A percentile compares a stretch with the other conserved stretches of the same genome.
phyloP scores from a whole-genome alignment of 2,113 vertebrate species.

The Rafetus swinhoei region DNA sequence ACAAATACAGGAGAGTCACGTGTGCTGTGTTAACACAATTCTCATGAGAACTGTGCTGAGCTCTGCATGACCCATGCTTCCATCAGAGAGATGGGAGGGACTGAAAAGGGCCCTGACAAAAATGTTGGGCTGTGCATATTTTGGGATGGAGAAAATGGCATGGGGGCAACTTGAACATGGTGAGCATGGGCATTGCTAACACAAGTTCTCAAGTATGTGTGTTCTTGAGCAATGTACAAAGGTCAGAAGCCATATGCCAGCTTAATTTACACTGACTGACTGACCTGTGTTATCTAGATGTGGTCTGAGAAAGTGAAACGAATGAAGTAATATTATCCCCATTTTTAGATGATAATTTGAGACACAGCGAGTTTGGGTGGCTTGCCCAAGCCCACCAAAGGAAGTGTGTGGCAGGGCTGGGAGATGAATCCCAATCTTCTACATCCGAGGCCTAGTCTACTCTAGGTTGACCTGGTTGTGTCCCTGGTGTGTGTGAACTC shows the following conservation, averaged over 20 bases:
- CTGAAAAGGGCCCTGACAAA: neutral
- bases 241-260: neutral
- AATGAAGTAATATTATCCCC: neutral
- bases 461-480: too few relatives aligned
- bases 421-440: neutral
- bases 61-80: neutral
- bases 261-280: neutral
- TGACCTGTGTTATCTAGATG: neutral
- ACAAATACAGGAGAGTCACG: neutral
- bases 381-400: neutral
- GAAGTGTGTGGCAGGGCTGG: neutral
- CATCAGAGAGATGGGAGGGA: neutral
- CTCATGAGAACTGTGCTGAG: neutral
- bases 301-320: neutral
- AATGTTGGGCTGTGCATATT: neutral
- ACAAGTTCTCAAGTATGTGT: neutral
- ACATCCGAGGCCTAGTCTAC: too few relatives aligned
- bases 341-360: neutral
- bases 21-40: neutral
- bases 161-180: neutral
- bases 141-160: neutral
- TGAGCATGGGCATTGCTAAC: neutral
- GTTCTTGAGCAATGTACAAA: neutral
- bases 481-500: neutral
- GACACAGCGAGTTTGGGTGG: neutral